Base-by-base conservation (phyloP, 2,113 vertebrate genomes). In the Phalacrocorax pelagicus region DNA sequence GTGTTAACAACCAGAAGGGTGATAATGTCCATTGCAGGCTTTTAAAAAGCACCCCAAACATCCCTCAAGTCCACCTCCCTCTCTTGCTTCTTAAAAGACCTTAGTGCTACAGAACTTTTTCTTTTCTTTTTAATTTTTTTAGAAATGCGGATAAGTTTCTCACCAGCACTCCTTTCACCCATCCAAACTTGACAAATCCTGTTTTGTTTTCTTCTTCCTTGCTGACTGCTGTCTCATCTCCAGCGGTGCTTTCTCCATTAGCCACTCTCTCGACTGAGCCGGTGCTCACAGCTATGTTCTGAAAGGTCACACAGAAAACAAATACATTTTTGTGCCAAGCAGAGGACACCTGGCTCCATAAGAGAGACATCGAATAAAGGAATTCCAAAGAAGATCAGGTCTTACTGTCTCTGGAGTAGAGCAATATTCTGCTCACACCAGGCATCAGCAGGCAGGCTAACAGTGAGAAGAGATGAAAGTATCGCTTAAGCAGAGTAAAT, bases 111-210 rank as follows among this genome's bases (percentile, higher is more conserved):
- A 80, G 24, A 63, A 59, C 38, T 86, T 7, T 40, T 77, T 55
- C 8, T 51, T 90, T 90, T 70, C 3, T 86, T 78, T 65, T 65
- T 4, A 2, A 34, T 54, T 32, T 52, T 86, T 87, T 89, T 20
- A 52, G 61, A 84, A 79, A 80, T 62, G 34, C 24, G 40, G 38
- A 3, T 19, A 46, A 20, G 10, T 72, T 94, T 90, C 99, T 99
- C 96, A 99, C 99, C 99, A 99, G 98, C 94, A 99, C 99, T 51
- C 99, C 99, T 96, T 99, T 99, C 96, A 99, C 98, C 99, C 99
- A 99, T 97, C 99, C 99, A 4, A 99, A 99, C 97, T 99, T 99
- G 78, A 99, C 98, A 34, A 90, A 72, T 40, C 98, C 99, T 5
- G 90, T 55, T 42, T 96, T 97, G 12, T 72, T 89, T 9, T 99